Evolutionary conservation across 2,113 vertebrate species (phyloP), one percentile per base, ranked within the genome.

Genomic region (Sinocyclocheilus anshuiensis): DNA sequence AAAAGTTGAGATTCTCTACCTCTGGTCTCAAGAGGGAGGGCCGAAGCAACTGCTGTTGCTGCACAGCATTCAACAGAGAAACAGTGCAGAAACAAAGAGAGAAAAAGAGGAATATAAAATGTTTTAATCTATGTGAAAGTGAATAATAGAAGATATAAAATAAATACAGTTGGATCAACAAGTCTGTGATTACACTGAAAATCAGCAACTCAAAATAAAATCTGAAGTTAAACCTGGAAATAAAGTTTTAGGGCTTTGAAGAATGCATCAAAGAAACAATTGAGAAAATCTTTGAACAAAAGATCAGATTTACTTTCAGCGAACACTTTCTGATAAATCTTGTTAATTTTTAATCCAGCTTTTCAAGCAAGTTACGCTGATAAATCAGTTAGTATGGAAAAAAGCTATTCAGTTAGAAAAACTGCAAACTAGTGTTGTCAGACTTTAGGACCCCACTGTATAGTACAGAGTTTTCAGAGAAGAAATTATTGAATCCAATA

Each of bases 21-120:
- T 99, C 98, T 86, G 97, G 96, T 93, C 97, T 96, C 90, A 99
- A 97, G 87, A 98, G 96, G 94, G 97, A 97, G 88, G 97, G 96
- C 87, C 96, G 96, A 92, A 99, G 95, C 90, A 99, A 95, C 91
- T 98, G 97, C 89, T 98, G 97, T 84, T 97, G 97, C 97, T 98
- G 91, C 72, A 69, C 50, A 86, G 2, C 55, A 84, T 50, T 16
- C 39, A 94, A 89, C 90, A 89, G 91, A 92, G 86, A 90, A 77
- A 91, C 81, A 91, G 88, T 92, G 77, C 72, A 91, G 87, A 91
- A 69, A 79, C n/a, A 90, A 33, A 33, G 76, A 72, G 86, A 84
- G 63, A 91, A 67, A 84, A 69, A 61, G 15, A 83, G 67, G 53
- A 85, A 85, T 55, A 83, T 83, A n/a, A 81, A 15, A 81, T 63